Evolutionary conservation across 2,113 vertebrate genomes (phyloP), one percentile per base, ranked within the genome.

Genomic region (Entomyzon cyanotis): DNA sequence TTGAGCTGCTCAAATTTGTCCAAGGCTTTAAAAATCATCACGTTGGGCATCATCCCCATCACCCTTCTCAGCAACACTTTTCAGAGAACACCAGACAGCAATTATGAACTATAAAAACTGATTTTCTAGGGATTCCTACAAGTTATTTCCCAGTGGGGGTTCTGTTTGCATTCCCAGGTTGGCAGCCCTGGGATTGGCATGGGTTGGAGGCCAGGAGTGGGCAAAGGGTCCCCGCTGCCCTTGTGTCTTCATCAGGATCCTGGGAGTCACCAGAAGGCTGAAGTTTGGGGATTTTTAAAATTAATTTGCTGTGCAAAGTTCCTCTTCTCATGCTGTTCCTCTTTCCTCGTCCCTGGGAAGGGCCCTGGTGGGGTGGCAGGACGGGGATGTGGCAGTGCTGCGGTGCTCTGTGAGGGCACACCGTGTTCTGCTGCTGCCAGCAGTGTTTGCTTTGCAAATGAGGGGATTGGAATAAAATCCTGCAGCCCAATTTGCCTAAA

Each of bases 41-140:
- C 0, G 0, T 21, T 76, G 0, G 3, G 21, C 28, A 20, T n/a
- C 11, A 7, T n/a, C 19, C 13, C 12, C 0, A 62, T 55, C 44
- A 24, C n/a, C 27, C 15, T 15, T 33, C 37, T 42, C 30, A 21
- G 52, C 64, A 37, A 2, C 15, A 1, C 28, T 64, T 63, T 15
- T 22, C 63, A 63, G 44, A 41, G 35, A 52, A 6, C 25, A 28
- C 18, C 49, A 63, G 21, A 10, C 37, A 62, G 73, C 22, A 84
- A 7, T 41, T 31, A 31, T 7, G 8, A 9, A 9, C 19, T 9
- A 1, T 8, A 27, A 46, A 49, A 70, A 4, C 7, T 5, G 30
- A 47, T 62, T 68, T 69, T 21, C 39, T 41, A 4, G 44, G 12
- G 12, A 12, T 60, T 56, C 3, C 2, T 30, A 4, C 21, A 1